A percentile compares a stretch with the other conserved stretches of the same genome.
These are phyloP conservation scores for Zosterops hypoxanthus DNA, from an alignment of 2,113 vertebrate genomes.

Conservation along the genomic window DNA sequence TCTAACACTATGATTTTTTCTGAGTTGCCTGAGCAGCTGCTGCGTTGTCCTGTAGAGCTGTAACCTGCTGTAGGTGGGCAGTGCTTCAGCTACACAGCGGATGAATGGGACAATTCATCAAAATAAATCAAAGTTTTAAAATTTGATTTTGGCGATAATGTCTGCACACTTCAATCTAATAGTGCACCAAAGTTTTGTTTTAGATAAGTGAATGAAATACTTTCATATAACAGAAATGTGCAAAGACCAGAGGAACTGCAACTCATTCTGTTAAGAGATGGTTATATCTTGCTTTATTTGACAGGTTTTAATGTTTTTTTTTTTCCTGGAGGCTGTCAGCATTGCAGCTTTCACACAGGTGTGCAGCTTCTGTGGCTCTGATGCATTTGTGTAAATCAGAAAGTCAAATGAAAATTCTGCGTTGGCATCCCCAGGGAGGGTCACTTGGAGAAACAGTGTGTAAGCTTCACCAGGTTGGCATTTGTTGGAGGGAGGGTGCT, in stretches of 20 bases:
- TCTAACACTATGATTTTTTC: background rate
- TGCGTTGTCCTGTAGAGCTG: background rate
- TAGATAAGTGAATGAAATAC: background rate
- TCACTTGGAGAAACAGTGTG: background rate
- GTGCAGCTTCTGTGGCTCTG: background rate
- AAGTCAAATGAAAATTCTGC: background rate
- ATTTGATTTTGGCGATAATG: background rate
- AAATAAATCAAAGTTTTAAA: background rate
- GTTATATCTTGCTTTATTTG: background rate
- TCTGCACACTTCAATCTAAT: background rate
- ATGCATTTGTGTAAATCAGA: rapidly evolving
- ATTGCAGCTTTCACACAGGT: background rate
- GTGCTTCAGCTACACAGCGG: background rate
- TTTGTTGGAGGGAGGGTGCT: background rate
- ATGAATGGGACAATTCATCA: background rate
- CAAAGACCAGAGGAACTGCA: background rate
- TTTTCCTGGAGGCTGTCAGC: background rate
- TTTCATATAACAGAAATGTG: background rate
- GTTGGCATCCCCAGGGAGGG: background rate
- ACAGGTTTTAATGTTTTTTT: background rate
- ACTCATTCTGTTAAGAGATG: background rate
- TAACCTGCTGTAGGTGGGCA: background rate
- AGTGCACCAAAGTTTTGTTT: background rate
- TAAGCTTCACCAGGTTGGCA: background rate
- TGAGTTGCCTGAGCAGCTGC: background rate